Percentiles rank a stretch among this genome's conserved stretches.
Evolutionary conservation across 1,140 invertebrate species (phyloP).

Genomic region (Pomacea maculata): DNA sequence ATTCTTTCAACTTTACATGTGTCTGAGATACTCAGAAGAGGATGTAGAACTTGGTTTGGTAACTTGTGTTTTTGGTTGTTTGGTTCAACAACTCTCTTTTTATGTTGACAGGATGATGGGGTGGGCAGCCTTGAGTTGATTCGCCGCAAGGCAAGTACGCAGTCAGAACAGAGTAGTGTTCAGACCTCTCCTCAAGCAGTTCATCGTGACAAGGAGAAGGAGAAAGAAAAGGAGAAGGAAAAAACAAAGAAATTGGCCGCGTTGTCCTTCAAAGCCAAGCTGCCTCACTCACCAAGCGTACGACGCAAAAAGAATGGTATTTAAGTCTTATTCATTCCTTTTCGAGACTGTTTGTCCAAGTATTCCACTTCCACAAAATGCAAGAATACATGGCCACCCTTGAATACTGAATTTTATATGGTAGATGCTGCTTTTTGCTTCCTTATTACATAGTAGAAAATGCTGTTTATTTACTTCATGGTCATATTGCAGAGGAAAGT

Average conservation of each 20-base stretch:
- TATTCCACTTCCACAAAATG: too few relatives aligned
- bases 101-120: constrained; percentile 38
- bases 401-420: background rate
- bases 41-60: background rate
- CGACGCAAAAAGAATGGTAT: constrained; percentile 48
- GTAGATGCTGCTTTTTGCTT: constrained; percentile 1
- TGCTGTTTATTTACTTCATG: background rate
- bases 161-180: constrained; percentile 8
- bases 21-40: too few relatives aligned
- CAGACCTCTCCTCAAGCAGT: constrained; percentile 49
- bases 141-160: constrained; percentile 39
- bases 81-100: constrained; percentile 7
- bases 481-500: constrained; percentile 2
- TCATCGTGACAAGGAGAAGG: constrained; percentile 21
- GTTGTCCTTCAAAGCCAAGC: constrained; percentile 50
- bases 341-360: background rate
- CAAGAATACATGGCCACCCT: too few relatives aligned
- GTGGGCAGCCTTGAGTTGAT: constrained; percentile 47
- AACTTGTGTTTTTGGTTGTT: background rate
- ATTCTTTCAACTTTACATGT: too few relatives aligned
- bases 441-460: background rate
- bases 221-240: constrained; percentile 35
- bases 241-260: constrained; percentile 46
- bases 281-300: constrained; percentile 55
- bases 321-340: background rate